Evolutionary conservation across 2,797 vertebrate species (phyloP).

Genomic region (Artibeus lituratus): DNA sequence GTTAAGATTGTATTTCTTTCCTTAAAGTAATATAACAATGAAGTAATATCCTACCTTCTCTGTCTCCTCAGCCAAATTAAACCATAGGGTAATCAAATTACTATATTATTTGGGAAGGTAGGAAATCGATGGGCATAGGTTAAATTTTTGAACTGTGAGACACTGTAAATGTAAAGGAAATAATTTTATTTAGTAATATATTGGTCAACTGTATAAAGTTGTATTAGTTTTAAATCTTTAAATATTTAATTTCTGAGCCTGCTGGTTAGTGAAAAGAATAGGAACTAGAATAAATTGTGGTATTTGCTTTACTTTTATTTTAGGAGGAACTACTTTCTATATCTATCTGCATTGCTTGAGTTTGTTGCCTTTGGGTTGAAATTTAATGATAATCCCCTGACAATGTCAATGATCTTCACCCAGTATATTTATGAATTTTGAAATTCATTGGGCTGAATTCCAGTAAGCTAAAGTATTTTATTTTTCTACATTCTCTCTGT

Average conservation of each 20-base stretch:
- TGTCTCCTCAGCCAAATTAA: constrained; percentile 25
- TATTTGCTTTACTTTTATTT: constrained; percentile 25
- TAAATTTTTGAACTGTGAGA: constrained; percentile 40
- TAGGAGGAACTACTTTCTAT: not conserved
- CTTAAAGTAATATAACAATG: not conserved
- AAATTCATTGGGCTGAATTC: constrained; percentile 28
- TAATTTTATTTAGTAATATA: not conserved
- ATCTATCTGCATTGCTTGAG: not conserved
- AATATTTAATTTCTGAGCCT: constrained; percentile 21
- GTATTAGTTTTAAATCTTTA: not conserved
- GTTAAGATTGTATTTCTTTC: not conserved
- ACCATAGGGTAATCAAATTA: not conserved
- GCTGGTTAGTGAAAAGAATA: not conserved
- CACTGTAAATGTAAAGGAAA: constrained; percentile 2
- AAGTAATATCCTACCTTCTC: not conserved
- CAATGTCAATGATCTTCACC: not conserved
- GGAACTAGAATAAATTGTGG: not conserved
- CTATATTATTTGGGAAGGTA: not conserved
- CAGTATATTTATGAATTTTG: constrained; percentile 27
- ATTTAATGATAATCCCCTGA: constrained; percentile 29
- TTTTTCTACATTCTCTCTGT: constrained; percentile 27
- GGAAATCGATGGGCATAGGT: not conserved
- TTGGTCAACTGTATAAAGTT: not conserved
- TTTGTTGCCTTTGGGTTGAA: constrained; percentile 39
- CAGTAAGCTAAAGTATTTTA: not conserved